Evolutionary conservation across 1,140 invertebrate genomes (phyloP).

Genomic region (Drosophila neocordata): DNA sequence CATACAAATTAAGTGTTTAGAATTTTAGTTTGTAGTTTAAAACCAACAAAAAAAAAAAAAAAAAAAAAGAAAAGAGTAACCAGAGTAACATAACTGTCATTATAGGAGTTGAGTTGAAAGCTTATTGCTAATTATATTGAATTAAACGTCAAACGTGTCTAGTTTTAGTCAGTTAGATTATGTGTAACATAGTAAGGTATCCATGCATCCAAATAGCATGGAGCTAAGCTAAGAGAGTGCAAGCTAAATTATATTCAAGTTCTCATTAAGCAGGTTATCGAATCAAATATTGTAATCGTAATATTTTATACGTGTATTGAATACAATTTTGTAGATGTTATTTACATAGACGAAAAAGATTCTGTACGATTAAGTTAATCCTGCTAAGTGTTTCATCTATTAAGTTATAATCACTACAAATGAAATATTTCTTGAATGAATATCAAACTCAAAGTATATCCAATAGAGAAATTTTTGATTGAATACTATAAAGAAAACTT

Average conservation of each 20-base stretch:
- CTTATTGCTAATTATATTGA: slow-evolving; percentile 61
- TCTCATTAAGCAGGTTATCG: slow-evolving; percentile 31
- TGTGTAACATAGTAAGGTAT: slow-evolving; percentile 76
- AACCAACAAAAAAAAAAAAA: no score
- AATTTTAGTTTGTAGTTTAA: slow-evolving; percentile 1
- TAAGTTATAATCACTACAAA: no score
- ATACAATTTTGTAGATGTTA: slow-evolving; percentile 75
- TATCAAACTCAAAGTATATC: no score
- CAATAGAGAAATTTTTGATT: no score
- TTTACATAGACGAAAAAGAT: slow-evolving; percentile 26
- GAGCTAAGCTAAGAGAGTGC: slow-evolving; percentile 38
- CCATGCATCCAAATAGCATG: background rate
- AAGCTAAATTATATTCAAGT: slow-evolving; percentile 28
- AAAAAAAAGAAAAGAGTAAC: slow-evolving; percentile 23
- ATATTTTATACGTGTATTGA: slow-evolving; percentile 70
- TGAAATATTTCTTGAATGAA: no score
- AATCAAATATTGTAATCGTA: slow-evolving; percentile 39
- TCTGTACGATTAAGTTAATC: slow-evolving; percentile 16
- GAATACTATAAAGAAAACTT: no score
- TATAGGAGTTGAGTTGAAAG: slow-evolving; percentile 37
- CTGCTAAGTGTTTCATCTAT: slow-evolving; percentile 1
- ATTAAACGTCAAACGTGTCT: slow-evolving; percentile 76
- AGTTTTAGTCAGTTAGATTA: slow-evolving; percentile 71
- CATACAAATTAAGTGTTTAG: slow-evolving; percentile 21
- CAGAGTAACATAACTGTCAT: slow-evolving; percentile 20